Percentiles rank a stretch among this genome's conserved stretches.
These are phyloP conservation scores for Copsychus sechellarum DNA, from an alignment of 2,113 vertebrate genomes.

Conservation along the genomic window DNA sequence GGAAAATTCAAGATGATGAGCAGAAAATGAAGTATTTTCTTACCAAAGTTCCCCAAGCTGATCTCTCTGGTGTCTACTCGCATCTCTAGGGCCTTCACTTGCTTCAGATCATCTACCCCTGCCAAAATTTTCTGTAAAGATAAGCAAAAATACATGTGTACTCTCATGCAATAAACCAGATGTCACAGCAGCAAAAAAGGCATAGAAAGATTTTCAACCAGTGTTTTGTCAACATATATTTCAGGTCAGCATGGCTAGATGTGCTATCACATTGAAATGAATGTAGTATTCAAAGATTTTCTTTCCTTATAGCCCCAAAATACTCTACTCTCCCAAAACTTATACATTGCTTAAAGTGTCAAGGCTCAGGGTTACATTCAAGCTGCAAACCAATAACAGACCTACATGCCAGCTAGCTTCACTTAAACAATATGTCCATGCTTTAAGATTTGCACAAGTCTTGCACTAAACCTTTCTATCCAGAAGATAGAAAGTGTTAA, in stretches of 20 bases:
- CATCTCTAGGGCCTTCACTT: slow-evolving; percentile 82
- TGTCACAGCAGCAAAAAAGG: not conserved
- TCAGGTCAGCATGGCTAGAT: not conserved
- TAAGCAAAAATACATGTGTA: slow-evolving; percentile 10
- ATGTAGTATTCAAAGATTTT: not conserved
- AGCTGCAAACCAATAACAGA: not conserved
- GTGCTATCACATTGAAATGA: not conserved
- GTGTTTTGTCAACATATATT: not conserved
- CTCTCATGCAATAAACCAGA: not conserved
- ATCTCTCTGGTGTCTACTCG: slow-evolving; percentile 82
- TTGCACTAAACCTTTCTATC: not conserved
- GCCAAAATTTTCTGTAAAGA: slow-evolving; percentile 80
- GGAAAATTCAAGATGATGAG: not conserved
- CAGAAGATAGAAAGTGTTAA: not conserved
- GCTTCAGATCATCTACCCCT: slow-evolving; percentile 77
- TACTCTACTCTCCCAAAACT: not conserved
- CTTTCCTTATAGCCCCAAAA: not conserved
- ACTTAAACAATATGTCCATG: not conserved
- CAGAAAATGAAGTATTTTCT: slow-evolving; percentile 55
- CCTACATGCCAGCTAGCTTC: not conserved
- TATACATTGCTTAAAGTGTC: not conserved
- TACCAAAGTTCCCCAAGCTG: slow-evolving; percentile 90
- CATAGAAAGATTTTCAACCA: not conserved
- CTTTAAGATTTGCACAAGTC: not conserved
- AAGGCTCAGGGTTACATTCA: not conserved